Conservation (phyloP, 1,140 invertebrate species). For the Antheraea pernyi region DNA sequence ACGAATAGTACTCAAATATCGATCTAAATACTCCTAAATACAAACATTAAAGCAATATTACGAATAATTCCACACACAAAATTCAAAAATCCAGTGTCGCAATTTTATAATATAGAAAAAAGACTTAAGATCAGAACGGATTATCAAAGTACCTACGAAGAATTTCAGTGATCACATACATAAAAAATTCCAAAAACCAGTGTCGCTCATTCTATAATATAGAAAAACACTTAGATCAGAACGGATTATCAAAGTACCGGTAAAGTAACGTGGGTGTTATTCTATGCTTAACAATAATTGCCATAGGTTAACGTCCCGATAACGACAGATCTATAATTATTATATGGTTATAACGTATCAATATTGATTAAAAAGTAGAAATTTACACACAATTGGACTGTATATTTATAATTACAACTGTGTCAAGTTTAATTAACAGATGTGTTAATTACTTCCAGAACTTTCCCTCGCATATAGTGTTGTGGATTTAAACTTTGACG, state of each 20-base stretch:
- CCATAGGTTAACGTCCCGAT: slow-evolving; percentile 46
- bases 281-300: slow-evolving; percentile 34
- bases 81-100: background rate
- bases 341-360: too few relatives aligned
- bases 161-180: too few relatives aligned
- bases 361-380: too few relatives aligned
- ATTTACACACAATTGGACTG: background rate
- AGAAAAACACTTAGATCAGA: background rate
- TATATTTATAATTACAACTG: background rate
- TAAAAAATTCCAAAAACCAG: background rate
- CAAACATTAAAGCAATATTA: background rate
- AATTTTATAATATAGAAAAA: background rate
- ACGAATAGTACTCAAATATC: background rate
- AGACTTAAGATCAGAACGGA: background rate
- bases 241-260: background rate
- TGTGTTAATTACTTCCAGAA: too few relatives aligned
- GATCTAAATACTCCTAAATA: background rate
- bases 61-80: background rate
- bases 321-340: slow-evolving; percentile 14
- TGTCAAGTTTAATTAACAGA: too few relatives aligned
- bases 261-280: slow-evolving; percentile 40
- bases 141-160: background rate
- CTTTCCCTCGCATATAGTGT: too few relatives aligned
- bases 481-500: too few relatives aligned
- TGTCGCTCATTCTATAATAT: background rate